Evolutionary conservation across 2,797 vertebrate species (phyloP).

Genomic region (Paramormyrops hopkinsi): DNA sequence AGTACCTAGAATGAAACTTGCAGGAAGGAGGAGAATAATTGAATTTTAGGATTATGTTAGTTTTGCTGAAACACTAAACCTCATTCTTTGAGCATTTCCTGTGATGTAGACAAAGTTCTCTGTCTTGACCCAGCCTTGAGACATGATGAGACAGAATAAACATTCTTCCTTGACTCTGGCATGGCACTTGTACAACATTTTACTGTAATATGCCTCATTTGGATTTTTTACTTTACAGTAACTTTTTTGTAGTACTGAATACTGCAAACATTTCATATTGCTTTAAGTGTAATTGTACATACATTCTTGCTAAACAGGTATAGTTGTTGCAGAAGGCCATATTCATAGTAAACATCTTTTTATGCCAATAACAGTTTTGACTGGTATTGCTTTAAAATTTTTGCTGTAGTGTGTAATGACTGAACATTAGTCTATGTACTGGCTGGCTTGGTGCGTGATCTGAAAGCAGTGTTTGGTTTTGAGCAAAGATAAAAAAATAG

Average conservation of each 20-base stretch:
- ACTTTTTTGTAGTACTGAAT: too few species aligned
- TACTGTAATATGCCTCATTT: background rate
- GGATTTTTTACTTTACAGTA: background rate
- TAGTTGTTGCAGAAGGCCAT: too few species aligned
- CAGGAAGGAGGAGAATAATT: background rate
- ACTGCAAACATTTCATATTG: too few species aligned
- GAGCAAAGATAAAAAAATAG: too few species aligned
- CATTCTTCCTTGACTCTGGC: background rate
- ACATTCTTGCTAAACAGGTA: too few species aligned
- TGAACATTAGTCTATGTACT: background rate
- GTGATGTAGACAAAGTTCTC: background rate
- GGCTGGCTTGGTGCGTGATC: background rate
- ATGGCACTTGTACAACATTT: background rate
- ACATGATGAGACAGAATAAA: background rate
- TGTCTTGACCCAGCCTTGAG: background rate
- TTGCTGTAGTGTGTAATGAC: background rate
- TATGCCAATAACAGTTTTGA: background rate
- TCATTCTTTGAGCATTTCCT: background rate
- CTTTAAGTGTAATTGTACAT: too few species aligned
- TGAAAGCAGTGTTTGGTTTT: too few species aligned
- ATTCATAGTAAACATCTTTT: too few species aligned
- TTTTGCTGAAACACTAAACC: background rate
- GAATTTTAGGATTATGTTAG: background rate
- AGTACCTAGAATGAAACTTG: background rate
- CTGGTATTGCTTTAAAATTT: background rate